Percentiles rank a stretch among this genome's conserved stretches.
These are phyloP conservation scores for Leptoclinus maculatus DNA, from an alignment of 2,797 vertebrate genomes.

Conservation along the genomic window DNA sequence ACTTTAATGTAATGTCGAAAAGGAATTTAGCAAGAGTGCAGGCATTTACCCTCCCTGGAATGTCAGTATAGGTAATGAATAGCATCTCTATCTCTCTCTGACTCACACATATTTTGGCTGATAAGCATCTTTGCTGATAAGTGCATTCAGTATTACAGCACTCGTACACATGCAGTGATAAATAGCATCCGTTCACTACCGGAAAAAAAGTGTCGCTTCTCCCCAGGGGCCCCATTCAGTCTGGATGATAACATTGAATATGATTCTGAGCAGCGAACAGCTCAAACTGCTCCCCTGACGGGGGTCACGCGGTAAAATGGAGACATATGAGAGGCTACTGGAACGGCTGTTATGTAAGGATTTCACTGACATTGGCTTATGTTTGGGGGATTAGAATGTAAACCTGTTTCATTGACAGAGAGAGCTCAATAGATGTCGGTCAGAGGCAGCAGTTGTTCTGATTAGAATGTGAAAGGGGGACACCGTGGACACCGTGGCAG, in stretches of 20 bases:
- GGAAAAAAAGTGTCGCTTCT: slow-evolving; percentile 27
- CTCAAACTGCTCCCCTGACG: slow-evolving; percentile 24
- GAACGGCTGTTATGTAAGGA: slow-evolving; percentile 50
- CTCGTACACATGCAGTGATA: slow-evolving; percentile 15
- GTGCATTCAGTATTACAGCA: slow-evolving; percentile 6
- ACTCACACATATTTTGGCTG: slow-evolving; percentile 30
- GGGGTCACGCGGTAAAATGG: slow-evolving; percentile 17
- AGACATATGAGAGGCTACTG: slow-evolving; percentile 27
- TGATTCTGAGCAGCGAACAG: slow-evolving; percentile 18
- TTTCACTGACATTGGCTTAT: slow-evolving; percentile 47
- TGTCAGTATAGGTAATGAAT: neutral
- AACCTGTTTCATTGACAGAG: slow-evolving; percentile 65
- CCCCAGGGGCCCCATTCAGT: slow-evolving; percentile 34
- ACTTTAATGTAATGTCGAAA: slow-evolving; percentile 9
- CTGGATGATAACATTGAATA: slow-evolving; percentile 16
- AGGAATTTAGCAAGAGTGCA: neutral
- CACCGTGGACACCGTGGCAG: slow-evolving; percentile 14
- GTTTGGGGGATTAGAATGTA: slow-evolving; percentile 50
- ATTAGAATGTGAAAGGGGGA: slow-evolving; percentile 17
- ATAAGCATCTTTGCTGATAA: slow-evolving; percentile 43
- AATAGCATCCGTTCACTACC: slow-evolving; percentile 40
- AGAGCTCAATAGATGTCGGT: slow-evolving; percentile 26
- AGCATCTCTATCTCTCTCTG: neutral
- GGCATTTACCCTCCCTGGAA: neutral
- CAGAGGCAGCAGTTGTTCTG: slow-evolving; percentile 7